phyloP scores from a whole-genome alignment of 2,797 vertebrate genomes.

The Carapus acus region DNA sequence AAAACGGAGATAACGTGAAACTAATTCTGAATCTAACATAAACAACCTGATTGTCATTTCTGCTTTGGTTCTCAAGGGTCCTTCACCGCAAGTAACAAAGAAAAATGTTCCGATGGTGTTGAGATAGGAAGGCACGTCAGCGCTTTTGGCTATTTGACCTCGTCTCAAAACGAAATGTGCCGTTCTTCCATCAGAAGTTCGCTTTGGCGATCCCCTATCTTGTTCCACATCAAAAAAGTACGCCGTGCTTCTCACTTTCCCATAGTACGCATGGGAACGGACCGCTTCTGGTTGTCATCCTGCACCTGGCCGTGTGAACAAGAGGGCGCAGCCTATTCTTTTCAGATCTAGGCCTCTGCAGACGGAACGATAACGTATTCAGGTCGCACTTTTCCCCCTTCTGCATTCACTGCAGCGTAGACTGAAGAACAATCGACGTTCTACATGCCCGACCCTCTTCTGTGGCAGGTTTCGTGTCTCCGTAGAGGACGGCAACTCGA shows the following conservation, averaged over 20 bases:
- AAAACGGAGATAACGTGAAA: too few species aligned
- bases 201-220: constrained; percentile 9
- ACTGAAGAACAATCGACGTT: constrained; percentile 4
- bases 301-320: constrained; percentile 39
- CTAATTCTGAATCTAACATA: too few species aligned
- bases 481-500: constrained; percentile 38
- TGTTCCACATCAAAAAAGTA: constrained; percentile 1
- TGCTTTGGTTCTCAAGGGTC: too few species aligned
- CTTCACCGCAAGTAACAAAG: too few species aligned
- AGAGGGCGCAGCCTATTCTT: constrained; percentile 7
- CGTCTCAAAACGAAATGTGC: too few species aligned
- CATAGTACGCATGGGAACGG: constrained; percentile 4
- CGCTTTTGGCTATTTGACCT: too few species aligned
- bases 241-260: constrained; percentile 4
- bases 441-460: constrained; percentile 19
- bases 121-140: too few species aligned
- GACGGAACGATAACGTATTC: constrained; percentile 28
- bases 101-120: too few species aligned
- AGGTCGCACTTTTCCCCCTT: constrained; percentile 16
- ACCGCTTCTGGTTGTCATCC: constrained; percentile 1
- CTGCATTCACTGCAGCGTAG: constrained; percentile 1
- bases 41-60: too few species aligned
- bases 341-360: constrained; percentile 18
- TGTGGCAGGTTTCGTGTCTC: constrained; percentile 5
- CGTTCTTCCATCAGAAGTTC: too few species aligned